Evolutionary conservation across 2,888 invertebrate genomes (phyloP).

Genomic region (Arge pagana): DNA sequence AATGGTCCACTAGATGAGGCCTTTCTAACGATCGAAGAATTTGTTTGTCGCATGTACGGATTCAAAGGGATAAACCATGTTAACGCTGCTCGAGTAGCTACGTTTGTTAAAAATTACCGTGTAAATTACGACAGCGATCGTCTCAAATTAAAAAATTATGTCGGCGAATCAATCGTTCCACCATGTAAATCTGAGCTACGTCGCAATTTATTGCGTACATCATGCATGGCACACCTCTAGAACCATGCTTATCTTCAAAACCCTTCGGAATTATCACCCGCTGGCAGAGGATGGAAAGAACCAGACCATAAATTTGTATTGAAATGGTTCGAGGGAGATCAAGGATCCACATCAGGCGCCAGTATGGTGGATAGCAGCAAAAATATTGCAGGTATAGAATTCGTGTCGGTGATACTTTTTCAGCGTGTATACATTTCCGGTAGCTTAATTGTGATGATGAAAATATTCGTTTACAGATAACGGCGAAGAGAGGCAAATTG

Average conservation of each 20-base stretch:
- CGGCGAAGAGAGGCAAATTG: background rate
- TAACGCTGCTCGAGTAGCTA: constrained; percentile 20
- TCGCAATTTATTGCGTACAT: constrained; percentile 25
- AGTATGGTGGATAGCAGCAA: constrained; percentile 18
- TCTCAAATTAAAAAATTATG: constrained; percentile 8
- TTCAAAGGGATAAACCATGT: constrained; percentile 21
- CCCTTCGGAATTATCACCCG: constrained; percentile 16
- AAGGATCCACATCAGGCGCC: constrained; percentile 20
- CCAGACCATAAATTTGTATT: constrained; percentile 21
- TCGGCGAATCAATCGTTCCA: constrained; percentile 22
- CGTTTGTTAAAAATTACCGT: constrained; percentile 19
- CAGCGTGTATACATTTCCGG: constrained; percentile 3
- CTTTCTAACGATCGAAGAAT: constrained; percentile 22
- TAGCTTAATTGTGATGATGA: constrained; percentile 13
- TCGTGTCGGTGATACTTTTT: constrained; percentile 5
- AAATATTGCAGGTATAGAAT: constrained; percentile 17
- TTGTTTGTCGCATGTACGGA: constrained; percentile 22
- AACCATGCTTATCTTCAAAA: constrained; percentile 19
- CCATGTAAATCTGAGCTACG: constrained; percentile 26
- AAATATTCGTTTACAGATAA: constrained; percentile 15
- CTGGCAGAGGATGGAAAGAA: constrained; percentile 23
- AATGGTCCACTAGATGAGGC: constrained; percentile 5
- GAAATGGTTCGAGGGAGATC: constrained; percentile 26
- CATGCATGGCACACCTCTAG: constrained; percentile 23
- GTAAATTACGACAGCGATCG: background rate